Base-by-base conservation (phyloP, 2,797 vertebrate species). In the Siniperca scherzeri region DNA sequence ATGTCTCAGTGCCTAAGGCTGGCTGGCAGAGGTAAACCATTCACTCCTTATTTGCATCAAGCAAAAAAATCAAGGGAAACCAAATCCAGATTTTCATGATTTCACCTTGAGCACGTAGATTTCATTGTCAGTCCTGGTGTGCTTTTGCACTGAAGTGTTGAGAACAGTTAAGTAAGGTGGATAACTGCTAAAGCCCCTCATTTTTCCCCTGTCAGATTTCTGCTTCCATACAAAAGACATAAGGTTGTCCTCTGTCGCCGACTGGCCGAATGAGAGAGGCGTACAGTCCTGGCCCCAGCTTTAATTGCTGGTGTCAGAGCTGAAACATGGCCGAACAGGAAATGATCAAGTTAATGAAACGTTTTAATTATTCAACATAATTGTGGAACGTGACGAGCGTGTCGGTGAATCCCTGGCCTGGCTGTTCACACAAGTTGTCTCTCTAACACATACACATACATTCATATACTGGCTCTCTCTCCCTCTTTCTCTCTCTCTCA, bases 341-440 rank as follows among this genome's bases (percentile, higher is more conserved):
- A 93, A 90, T 92, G 81, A 94, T 93, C 76, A 57, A 90, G 89
- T 92, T 93, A 94, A 94, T 94, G 92, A 93, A 94, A 93, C 83
- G 72, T 91, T 93, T 94, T 92, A 92, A 94, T 94, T 91, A 94
- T 93, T 94, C 92, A 93, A 88, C 82, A 77, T 91, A 88, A 93
- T 93, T 92, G 90, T 90, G 77, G 79, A 89, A 92, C 46, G 89
- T 92, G 89, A 91, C 70, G 55, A 91, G 87, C 70, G 78, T 89
- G 90, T 88, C 82, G 80, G 92, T 89, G 87, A 92, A 91, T 93
- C 92, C 86, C 80, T 60, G 76, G 52, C 50, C 78, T 81, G 81
- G 65, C 81, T 70, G 64, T 84, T 87, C 77, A 61, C 67, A 74
- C 79, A 46, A 69, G 78, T 82, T 77, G 73, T 85, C 75, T 77